Base-by-base conservation (phyloP, 2,888 invertebrate genomes). In the Tetropium fuscum region DNA sequence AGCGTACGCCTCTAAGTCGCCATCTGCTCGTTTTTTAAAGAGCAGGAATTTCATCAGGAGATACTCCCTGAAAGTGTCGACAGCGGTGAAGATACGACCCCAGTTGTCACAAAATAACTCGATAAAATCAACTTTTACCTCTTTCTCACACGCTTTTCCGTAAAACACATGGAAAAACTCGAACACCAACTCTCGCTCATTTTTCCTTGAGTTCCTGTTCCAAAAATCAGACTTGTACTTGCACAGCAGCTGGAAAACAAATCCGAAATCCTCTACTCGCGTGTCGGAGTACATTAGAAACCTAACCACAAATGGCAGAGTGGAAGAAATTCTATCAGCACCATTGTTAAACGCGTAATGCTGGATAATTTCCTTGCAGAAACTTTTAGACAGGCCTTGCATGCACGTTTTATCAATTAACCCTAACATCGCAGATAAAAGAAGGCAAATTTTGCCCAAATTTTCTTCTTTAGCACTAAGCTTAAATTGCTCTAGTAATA, bases 281-380 rank as follows among this genome's bases (percentile, higher is more conserved):
- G 20, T 18, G 4, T 18, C 7, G 1, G 15, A 38, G 15, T 36
- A 19, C n/a, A 49, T n/a, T 16, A 49, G 38, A 38, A 22, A 22
- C 6, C 38, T 36, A 22, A 49, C 22, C 13, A 36, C 22, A 38
- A 49, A 49, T 16, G 13, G 1, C 13, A 49, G 25, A 38, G 38
- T 49, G 16, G n/a, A 20, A 25, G 22, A 11, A 25, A 44, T 19
- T n/a, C n/a, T n/a, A n/a, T n/a, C n/a, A 8, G 22, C 36, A 2
- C 7, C 4, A 3, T 34, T 36, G n/a, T 4, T 2, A 16, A 18
- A 13, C 15, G 38, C 36, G 25, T 49, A 25, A 1, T 38, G 19
- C n/a, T 49, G 11, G n/a, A 49, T 49, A 38, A 49, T 49, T 20
- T 8, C 8, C 16, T 5, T 36, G 22, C 48, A 49, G 11, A 49